Evolutionary conservation across 2,888 invertebrate species (phyloP).

Genomic region (Diloba caeruleocephala): DNA sequence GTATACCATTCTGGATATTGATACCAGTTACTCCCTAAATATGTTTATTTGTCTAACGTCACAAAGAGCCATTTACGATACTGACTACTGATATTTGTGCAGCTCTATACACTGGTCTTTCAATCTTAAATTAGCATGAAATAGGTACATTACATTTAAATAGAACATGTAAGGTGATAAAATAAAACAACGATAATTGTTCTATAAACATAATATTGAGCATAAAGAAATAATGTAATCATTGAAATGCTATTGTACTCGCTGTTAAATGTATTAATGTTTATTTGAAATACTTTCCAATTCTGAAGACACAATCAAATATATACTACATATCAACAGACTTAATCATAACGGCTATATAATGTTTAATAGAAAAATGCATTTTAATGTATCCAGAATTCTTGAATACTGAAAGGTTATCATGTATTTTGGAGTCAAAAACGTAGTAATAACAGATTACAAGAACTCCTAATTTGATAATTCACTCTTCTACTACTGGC

Average conservation of each 20-base stretch:
- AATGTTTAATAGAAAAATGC: too few relatives aligned
- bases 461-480: too few relatives aligned
- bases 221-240: constrained; percentile 51
- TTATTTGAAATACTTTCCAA: constrained; percentile 2
- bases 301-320: constrained; percentile 27
- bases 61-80: neutral
- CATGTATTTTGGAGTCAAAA: too few relatives aligned
- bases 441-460: too few relatives aligned
- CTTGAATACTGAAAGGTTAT: too few relatives aligned
- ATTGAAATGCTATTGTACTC: constrained; percentile 21
- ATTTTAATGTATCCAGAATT: too few relatives aligned
- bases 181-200: constrained; percentile 34
- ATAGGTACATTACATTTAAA: constrained; percentile 19
- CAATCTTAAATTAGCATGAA: constrained; percentile 22
- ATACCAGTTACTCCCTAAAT: too few relatives aligned
- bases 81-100: neutral
- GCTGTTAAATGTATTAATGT: constrained; percentile 17
- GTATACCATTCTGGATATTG: too few relatives aligned
- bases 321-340: neutral
- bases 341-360: neutral
- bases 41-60: neutral
- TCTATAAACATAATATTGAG: constrained; percentile 58
- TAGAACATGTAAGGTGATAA: constrained; percentile 1
- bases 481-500: too few relatives aligned
- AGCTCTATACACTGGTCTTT: neutral